These are phyloP conservation scores for Brachionus koreanus DNA, from an alignment of 1,140 invertebrate genomes.

Conservation along the genomic window DNA sequence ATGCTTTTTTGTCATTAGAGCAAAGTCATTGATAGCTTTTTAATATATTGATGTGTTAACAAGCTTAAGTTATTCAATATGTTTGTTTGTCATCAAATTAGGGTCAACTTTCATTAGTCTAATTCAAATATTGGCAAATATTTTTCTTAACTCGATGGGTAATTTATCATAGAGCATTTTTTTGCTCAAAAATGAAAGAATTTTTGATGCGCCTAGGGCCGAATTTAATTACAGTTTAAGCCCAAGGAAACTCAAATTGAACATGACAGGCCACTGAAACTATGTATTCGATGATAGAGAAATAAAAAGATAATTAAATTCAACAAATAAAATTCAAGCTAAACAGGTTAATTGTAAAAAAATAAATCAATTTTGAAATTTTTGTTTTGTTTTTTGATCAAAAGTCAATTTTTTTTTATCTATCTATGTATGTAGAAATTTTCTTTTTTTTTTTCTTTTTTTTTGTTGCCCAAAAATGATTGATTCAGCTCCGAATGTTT, in stretches of 20 bases:
- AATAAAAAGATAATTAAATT: not conserved
- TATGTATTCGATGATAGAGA: not conserved
- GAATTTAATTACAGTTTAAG: conserved; percentile 9
- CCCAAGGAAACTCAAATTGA: not conserved
- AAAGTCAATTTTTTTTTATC: not conserved
- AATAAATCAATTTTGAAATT: not conserved
- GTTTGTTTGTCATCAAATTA: not conserved
- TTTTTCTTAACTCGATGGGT: not conserved
- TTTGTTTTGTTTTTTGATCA: not conserved
- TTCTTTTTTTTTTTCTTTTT: too few species aligned
- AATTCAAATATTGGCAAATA: not conserved
- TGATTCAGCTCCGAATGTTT: not conserved
- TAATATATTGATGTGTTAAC: not conserved
- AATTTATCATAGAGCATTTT: not conserved
- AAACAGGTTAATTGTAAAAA: conserved; percentile 33
- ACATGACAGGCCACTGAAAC: not conserved
- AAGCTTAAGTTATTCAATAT: not conserved
- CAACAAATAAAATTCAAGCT: not conserved
- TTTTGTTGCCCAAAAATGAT: not conserved
- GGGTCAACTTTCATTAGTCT: not conserved
- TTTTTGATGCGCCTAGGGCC: not conserved
- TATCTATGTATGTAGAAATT: not conserved
- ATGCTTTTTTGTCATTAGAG: too few species aligned
- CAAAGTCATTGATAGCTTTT: too few species aligned
- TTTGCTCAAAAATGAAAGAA: not conserved